phyloP scores from a whole-genome alignment of 2,113 vertebrate species.

The Leptodactylus fuscus region DNA sequence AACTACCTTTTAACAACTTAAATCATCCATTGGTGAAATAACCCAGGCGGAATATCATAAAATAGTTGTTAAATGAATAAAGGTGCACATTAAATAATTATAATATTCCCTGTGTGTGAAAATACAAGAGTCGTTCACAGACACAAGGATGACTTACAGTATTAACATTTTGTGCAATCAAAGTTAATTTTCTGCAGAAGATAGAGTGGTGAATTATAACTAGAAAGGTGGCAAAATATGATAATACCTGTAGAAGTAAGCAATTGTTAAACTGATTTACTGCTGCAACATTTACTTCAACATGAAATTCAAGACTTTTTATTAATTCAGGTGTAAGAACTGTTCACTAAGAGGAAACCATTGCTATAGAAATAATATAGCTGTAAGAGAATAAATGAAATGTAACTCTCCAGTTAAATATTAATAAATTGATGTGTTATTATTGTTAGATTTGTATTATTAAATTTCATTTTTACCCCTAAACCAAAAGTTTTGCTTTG shows the following conservation, averaged over 20 bases:
- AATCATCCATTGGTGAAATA: too few species aligned
- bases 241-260: constrained; percentile 30
- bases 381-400: too few species aligned
- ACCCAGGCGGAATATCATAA: neutral
- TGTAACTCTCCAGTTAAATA: too few species aligned
- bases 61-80: neutral
- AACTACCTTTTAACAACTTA: too few species aligned
- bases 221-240: constrained; percentile 4
- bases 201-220: constrained; percentile 8
- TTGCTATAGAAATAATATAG: too few species aligned
- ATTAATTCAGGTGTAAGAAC: neutral
- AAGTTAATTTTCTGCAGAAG: constrained; percentile 17
- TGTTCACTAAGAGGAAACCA: neutral
- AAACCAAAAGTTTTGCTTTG: too few species aligned
- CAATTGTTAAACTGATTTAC: constrained; percentile 19
- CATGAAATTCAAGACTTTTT: neutral
- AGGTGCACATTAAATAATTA: neutral
- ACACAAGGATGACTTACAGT: neutral
- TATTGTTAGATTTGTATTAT: too few species aligned
- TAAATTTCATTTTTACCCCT: too few species aligned
- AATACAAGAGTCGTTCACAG: neutral
- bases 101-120: neutral
- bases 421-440: too few species aligned
- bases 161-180: neutral
- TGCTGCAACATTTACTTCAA: constrained; percentile 13